phyloP scores from a whole-genome alignment of 2,888 invertebrate species.

The Ctena decussata region DNA sequence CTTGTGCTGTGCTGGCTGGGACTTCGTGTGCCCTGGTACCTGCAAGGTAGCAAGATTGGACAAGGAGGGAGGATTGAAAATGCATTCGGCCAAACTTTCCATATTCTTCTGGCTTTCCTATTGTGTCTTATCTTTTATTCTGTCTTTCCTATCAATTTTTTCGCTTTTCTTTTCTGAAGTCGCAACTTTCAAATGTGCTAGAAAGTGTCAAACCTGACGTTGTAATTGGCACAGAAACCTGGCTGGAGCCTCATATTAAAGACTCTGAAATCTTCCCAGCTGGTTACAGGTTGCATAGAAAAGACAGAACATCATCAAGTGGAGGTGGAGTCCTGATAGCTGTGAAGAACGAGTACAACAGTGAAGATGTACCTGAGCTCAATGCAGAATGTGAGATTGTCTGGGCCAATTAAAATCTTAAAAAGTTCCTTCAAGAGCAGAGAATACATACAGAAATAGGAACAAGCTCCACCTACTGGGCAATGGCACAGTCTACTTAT shows the following conservation, averaged over 20 bases:
- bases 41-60: too few relatives aligned
- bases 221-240: conserved; percentile 22
- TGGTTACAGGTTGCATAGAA: not conserved
- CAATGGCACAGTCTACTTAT: not conserved
- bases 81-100: too few relatives aligned
- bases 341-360: not conserved
- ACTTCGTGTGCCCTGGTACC: too few relatives aligned
- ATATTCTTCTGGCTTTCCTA: too few relatives aligned
- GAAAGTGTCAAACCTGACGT: conserved; percentile 11
- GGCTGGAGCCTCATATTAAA: not conserved
- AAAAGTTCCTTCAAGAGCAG: too few relatives aligned
- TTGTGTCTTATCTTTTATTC: too few relatives aligned
- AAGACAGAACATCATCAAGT: not conserved
- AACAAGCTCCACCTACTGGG: too few relatives aligned
- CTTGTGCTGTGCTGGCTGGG: too few relatives aligned
- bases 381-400: conserved; percentile 14
- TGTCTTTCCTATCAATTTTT: too few relatives aligned
- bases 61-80: too few relatives aligned
- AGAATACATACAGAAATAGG: too few relatives aligned
- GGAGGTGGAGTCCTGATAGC: conserved; percentile 12
- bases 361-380: conserved; percentile 4
- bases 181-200: not conserved
- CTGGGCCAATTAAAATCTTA: not conserved
- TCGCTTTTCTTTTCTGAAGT: too few relatives aligned
- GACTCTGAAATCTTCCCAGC: conserved; percentile 4